Evolutionary conservation across 2,113 vertebrate genomes (phyloP).

Genomic region (Alces alces): DNA sequence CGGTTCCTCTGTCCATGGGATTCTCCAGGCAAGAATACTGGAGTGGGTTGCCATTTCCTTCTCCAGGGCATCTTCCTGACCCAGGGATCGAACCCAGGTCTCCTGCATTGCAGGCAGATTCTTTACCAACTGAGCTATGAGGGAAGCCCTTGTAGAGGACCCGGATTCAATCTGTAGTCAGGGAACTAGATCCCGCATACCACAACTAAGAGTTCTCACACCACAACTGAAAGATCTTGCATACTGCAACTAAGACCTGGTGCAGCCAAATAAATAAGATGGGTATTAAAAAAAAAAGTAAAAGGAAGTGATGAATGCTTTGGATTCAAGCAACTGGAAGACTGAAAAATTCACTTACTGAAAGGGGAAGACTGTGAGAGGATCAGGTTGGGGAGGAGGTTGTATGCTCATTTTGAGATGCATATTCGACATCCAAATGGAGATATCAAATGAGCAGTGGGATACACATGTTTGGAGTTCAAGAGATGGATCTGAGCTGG

Average conservation of each 20-base stretch:
- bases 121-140: not conserved
- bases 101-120: not conserved
- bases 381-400: too few species aligned
- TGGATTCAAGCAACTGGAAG: not conserved
- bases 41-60: not conserved
- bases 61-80: not conserved
- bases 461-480: not conserved
- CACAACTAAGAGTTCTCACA: not conserved
- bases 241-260: not conserved
- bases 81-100: accelerated
- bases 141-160: not conserved
- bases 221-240: not conserved
- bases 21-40: not conserved
- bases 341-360: not conserved
- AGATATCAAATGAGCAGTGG: not conserved
- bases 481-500: not conserved
- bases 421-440: not conserved
- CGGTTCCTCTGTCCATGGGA: not conserved
- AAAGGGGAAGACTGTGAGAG: not conserved
- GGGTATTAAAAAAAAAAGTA: not conserved
- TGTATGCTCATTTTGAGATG: not conserved
- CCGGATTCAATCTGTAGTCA: not conserved
- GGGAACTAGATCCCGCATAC: not conserved
- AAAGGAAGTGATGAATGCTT: not conserved
- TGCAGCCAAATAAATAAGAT: not conserved